Conservation (phyloP, 1,140 invertebrate genomes). For the Cherax destructor region DNA sequence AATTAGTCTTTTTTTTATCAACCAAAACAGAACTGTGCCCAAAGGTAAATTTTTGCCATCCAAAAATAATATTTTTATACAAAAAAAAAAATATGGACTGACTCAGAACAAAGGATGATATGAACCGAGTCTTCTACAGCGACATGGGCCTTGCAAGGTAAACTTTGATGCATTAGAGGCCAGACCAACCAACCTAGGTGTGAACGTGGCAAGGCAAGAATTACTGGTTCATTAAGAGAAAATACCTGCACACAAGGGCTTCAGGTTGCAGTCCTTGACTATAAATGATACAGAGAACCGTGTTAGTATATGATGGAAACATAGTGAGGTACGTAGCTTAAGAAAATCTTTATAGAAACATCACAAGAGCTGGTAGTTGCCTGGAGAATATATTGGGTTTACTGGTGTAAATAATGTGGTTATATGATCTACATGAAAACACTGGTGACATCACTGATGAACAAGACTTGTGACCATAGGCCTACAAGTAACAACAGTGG, state of each 20-base stretch:
- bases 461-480: no score
- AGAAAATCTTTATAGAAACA: background rate
- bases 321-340: background rate
- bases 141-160: background rate
- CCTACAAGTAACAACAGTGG: no score
- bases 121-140: slow-evolving; percentile 5
- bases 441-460: no score
- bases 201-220: background rate
- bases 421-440: no score
- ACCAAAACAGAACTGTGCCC: slow-evolving; percentile 11
- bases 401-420: no score
- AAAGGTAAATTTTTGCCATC: slow-evolving; percentile 9
- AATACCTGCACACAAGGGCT: slow-evolving; percentile 66
- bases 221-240: background rate
- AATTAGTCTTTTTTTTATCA: background rate
- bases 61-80: background rate
- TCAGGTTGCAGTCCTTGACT: slow-evolving; percentile 60
- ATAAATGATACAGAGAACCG: slow-evolving; percentile 1
- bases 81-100: background rate
- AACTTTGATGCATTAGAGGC: background rate
- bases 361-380: background rate
- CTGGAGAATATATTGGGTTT: no score
- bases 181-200: slow-evolving; percentile 1
- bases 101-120: background rate
- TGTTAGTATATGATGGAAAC: slow-evolving; percentile 17